Conservation (phyloP, 2,888 invertebrate genomes). For the Elysia crispata region DNA sequence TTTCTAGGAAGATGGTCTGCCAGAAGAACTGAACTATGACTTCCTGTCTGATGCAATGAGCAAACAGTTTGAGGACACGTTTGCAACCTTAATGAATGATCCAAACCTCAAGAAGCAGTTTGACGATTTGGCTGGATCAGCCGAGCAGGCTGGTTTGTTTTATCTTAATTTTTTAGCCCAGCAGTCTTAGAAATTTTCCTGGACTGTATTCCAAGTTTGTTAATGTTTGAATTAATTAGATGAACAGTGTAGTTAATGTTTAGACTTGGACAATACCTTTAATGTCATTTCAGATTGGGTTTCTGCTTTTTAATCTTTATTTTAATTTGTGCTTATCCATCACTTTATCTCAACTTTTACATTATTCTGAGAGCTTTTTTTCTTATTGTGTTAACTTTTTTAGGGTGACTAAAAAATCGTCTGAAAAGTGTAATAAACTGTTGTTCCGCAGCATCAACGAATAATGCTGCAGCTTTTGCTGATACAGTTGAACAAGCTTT, state of each 20-base stretch:
- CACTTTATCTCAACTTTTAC: too few relatives aligned
- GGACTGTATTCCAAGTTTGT: too few relatives aligned
- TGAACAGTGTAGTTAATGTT: too few relatives aligned
- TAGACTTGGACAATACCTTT: too few relatives aligned
- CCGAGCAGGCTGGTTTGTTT: conserved; percentile 41
- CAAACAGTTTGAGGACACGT: conserved; percentile 45
- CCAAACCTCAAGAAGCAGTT: conserved; percentile 45
- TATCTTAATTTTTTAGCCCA: neutral
- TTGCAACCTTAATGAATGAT: conserved; percentile 37
- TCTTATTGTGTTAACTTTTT: too few relatives aligned
- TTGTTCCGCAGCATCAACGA: conserved; percentile 26
- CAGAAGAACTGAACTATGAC: conserved; percentile 42
- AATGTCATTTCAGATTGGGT: too few relatives aligned
- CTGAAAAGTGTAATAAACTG: neutral
- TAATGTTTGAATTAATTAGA: too few relatives aligned
- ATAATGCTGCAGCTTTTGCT: conserved; percentile 44
- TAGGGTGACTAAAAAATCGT: too few relatives aligned
- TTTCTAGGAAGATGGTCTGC: conserved; percentile 34
- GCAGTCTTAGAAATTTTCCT: too few relatives aligned
- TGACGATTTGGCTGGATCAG: conserved; percentile 40
- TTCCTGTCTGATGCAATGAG: conserved; percentile 44
- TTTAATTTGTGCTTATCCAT: too few relatives aligned
- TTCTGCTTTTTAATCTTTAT: too few relatives aligned
- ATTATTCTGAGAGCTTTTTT: too few relatives aligned
- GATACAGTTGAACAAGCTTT: conserved; percentile 45